phyloP scores from a whole-genome alignment of 2,113 vertebrate species.

The Cygnus atratus region DNA sequence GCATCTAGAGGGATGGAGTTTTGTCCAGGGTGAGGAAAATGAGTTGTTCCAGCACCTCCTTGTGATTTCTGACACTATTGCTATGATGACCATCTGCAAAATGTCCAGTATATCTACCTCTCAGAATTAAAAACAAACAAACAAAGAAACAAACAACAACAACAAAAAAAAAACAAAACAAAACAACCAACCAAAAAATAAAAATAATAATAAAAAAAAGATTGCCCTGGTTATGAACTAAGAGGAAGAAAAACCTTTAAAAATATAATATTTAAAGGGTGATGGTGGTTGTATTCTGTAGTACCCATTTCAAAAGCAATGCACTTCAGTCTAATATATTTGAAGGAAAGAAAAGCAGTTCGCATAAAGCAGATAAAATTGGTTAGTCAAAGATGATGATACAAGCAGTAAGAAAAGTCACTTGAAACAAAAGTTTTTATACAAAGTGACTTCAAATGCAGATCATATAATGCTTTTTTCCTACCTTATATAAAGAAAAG shows the following conservation, averaged over 20 bases:
- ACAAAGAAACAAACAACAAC: too few relatives aligned
- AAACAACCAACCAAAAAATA: neutral
- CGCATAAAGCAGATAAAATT: neutral
- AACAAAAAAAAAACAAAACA: too few relatives aligned
- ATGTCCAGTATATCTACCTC: neutral
- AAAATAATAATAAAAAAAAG: neutral
- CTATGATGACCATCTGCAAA: accelerated
- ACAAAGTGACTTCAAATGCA: neutral
- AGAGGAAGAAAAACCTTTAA: neutral
- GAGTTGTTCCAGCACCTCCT: neutral
- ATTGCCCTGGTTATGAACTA: neutral
- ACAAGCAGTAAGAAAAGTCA: neutral
- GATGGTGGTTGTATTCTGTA: neutral
- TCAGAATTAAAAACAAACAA: neutral
- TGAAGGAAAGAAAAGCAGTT: neutral
- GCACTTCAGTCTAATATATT: neutral
- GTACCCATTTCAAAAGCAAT: accelerated
- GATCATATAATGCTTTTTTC: neutral
- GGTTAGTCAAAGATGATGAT: neutral
- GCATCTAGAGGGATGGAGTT: neutral
- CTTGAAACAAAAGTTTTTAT: neutral
- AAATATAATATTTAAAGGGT: neutral
- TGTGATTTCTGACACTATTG: neutral
- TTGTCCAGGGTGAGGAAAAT: neutral
- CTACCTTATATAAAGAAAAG: neutral